Base-by-base conservation (phyloP, 2,113 vertebrate genomes). In the Motacilla alba region DNA sequence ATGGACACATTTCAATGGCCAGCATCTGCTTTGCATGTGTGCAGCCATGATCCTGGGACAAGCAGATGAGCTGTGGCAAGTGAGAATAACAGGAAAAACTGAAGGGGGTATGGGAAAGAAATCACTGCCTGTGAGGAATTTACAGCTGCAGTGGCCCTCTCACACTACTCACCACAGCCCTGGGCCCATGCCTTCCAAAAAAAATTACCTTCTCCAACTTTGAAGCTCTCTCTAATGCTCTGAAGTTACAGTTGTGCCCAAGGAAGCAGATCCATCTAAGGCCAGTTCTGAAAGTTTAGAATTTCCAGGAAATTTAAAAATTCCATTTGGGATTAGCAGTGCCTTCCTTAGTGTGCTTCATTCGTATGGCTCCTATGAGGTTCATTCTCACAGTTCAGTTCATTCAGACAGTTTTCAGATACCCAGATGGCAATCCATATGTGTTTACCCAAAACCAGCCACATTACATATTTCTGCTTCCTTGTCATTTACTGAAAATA, bases 351-450 rank as follows among this genome's bases (percentile, higher is more conserved):
- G 24, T 14, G 7, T 7, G 19, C 27, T 90, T 83, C 44, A 28
- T 2, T 47, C 7, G 5, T 13, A 35, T 9, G 1, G 10, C 28
- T 84, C 26, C 53, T n/a, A 4, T 0, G 2, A 90, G 22, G 7
- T 43, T 89, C 28, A 31, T 46, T 84, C 67, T 89, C 64, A 58
- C 28, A 69, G 63, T 53, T 53, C 52, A 53, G 28, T 53, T 53
- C 27, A 27, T 17, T 81, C 43, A 50, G 58, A 23, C 15, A 66
- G 33, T 41, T 70, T 77, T 76, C 60, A 91, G 37, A 73, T 28
- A 52, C 3, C 15, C 39, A 14, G 30, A 47, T 68, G n/a, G 58
- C 21, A 83, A 75, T 23, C 41, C 46, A 15, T 55, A 60, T 22
- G 30, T 72, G 20, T 64, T 95, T 79, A 72, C 6, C 15, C 18